phyloP scores from a whole-genome alignment of 2,113 vertebrate species.

The Sylvicapra grimmia region DNA sequence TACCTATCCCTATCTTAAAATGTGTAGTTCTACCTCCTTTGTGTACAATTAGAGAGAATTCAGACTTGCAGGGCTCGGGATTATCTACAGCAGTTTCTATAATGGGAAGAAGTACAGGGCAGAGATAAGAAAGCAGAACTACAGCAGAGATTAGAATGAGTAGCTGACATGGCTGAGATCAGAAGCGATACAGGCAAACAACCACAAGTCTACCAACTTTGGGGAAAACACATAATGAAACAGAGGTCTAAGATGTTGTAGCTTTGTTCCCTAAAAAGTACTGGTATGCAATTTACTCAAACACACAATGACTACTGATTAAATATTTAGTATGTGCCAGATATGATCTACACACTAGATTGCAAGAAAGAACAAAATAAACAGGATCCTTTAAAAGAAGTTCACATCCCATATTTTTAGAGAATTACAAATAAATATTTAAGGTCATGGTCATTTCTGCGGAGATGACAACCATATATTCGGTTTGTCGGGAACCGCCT shows the following conservation, averaged over 20 bases:
- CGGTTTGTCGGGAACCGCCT: not conserved
- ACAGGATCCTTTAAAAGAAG: not conserved
- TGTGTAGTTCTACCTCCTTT: not conserved
- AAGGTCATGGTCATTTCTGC: not conserved
- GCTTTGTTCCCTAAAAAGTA: not conserved
- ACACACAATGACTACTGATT: not conserved
- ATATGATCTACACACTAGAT: no score
- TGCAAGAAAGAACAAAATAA: not conserved
- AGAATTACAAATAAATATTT: not conserved
- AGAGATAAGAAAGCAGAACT: not conserved
- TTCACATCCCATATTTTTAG: not conserved
- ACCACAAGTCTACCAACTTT: not conserved
- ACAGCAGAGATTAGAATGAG: not conserved
- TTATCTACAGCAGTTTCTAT: not conserved
- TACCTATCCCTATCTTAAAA: not conserved
- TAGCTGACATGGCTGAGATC: not conserved
- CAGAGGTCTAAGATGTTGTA: not conserved
- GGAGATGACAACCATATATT: not conserved
- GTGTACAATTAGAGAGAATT: not conserved
- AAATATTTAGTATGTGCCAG: not conserved
- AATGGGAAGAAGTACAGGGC: not conserved
- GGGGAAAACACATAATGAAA: not conserved
- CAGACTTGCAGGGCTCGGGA: not conserved
- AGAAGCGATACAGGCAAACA: not conserved
- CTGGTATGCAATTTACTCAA: no score